Evolutionary conservation across 2,113 vertebrate genomes (phyloP), one percentile per base, ranked within the genome.

Genomic region (Nipponia nippon): DNA sequence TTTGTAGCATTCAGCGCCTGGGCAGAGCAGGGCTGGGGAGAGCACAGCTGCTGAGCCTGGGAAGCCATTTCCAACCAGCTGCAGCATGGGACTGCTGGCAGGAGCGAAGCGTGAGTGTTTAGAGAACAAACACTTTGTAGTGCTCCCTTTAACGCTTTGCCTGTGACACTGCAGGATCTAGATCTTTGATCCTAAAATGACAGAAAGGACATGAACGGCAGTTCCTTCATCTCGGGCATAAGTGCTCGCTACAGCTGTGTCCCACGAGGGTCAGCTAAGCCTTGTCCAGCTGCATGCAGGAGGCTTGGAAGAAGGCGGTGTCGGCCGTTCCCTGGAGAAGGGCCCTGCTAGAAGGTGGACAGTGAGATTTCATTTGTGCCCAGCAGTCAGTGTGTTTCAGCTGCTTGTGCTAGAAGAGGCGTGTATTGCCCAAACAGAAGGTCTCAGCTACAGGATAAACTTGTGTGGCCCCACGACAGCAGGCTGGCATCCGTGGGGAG

Each of bases 171-270:
- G 73, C 44, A 62, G 63, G 85, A 75, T 83, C 82, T 77, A n/a
- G 61, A n/a, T 72, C 52, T 78, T 82, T 89, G 66, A 95, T 91
- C 44, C 44, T 91, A 52, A 93, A 83, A 87, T 56, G 42, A 23
- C 72, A 40, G 73, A 36, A 84, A 46, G 78, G 34, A 83, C 2
- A 2, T 12, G 47, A 92, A 52, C 1, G 6, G 53, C 17, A 42
- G 34, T 80, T 89, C 76, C 30, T 59, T 76, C 65, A 7, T 59
- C 49, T 52, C 65, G 26, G 30, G 10, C 0, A 0, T 40, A 44
- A 83, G 50, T 32, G 32, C 23, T n/a, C 6, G 1, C 50, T 76
- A 53, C 32, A 52, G 36, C 67, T 67, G n/a, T 40, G 32, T 49
- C 59, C 38, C 18, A 6, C 29, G 50, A 70, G 32, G 20, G 46